Percentiles rank a stretch among this genome's conserved stretches.
Conservation (phyloP, 1,140 invertebrate genomes). For the Maconellicoccus hirsutus region DNA sequence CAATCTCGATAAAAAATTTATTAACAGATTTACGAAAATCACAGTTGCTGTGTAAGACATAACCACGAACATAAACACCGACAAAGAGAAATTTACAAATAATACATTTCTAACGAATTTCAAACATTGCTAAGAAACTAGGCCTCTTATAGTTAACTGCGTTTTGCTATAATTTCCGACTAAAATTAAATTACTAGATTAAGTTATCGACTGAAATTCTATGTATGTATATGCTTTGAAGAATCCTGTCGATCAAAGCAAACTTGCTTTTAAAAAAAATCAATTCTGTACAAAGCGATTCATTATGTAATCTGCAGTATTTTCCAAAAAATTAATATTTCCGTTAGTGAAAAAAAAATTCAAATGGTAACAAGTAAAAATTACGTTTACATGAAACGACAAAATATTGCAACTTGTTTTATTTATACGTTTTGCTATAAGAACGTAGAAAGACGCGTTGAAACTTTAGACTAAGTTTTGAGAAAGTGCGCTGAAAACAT, state of each 20-base stretch:
- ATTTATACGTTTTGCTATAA: neutral
- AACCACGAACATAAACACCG: neutral
- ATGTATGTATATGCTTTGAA: no score
- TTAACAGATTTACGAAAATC: slow-evolving; percentile 13
- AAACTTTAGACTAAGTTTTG: no score
- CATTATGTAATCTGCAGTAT: no score
- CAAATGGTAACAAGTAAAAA: neutral
- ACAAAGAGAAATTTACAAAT: neutral
- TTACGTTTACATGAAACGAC: neutral
- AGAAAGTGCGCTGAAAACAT: no score
- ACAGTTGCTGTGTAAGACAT: neutral
- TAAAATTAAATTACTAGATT: no score
- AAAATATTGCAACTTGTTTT: neutral
- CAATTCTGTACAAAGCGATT: no score
- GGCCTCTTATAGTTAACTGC: neutral
- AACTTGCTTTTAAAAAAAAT: no score
- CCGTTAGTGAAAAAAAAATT: no score
- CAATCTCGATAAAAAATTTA: neutral
- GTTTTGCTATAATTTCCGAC: no score
- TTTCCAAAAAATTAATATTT: no score
- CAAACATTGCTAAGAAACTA: neutral
- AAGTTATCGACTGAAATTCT: no score
- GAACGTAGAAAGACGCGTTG: neutral
- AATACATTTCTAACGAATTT: neutral
- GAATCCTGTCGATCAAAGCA: no score